Evolutionary conservation across 2,888 invertebrate species (phyloP).

Genomic region (Drosophila stalkeri): DNA sequence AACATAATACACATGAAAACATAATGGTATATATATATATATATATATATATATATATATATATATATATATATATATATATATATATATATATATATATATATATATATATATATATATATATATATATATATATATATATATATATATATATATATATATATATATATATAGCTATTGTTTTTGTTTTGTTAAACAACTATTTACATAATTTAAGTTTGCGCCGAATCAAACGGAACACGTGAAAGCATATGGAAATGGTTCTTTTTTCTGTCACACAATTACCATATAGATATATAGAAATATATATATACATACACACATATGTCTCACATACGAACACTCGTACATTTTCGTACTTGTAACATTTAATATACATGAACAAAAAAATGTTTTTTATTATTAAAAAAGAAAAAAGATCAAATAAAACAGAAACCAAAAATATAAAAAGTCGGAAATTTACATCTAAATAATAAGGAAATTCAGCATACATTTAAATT

Average conservation of each 20-base stretch:
- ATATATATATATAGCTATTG: constrained; percentile 39
- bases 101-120: constrained; percentile 13
- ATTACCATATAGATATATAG: constrained; percentile 68
- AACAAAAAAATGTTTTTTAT: constrained; percentile 74
- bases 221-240: constrained; percentile 41
- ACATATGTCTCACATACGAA: constrained; percentile 35
- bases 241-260: constrained; percentile 25
- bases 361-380: constrained; percentile 65
- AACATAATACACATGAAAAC: constrained; percentile 32
- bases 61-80: constrained; percentile 39
- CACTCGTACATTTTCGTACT: constrained; percentile 42
- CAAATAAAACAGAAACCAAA: constrained; percentile 57
- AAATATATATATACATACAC: constrained; percentile 50
- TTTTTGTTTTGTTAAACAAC: constrained; percentile 60
- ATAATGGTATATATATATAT: constrained; percentile 17
- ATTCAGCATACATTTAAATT: constrained; percentile 25
- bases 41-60: constrained; percentile 42
- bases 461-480: constrained; percentile 7
- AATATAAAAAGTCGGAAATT: constrained; percentile 27
- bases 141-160: constrained; percentile 20
- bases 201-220: constrained; percentile 53
- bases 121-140: constrained; percentile 17
- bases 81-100: constrained; percentile 43
- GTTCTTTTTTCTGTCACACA: constrained; percentile 73
- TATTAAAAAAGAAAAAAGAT: constrained; percentile 61